A percentile compares a stretch with the other conserved stretches of the same genome.
Conservation (phyloP, 2,797 vertebrate species). For the Malurus leucopterus region DNA sequence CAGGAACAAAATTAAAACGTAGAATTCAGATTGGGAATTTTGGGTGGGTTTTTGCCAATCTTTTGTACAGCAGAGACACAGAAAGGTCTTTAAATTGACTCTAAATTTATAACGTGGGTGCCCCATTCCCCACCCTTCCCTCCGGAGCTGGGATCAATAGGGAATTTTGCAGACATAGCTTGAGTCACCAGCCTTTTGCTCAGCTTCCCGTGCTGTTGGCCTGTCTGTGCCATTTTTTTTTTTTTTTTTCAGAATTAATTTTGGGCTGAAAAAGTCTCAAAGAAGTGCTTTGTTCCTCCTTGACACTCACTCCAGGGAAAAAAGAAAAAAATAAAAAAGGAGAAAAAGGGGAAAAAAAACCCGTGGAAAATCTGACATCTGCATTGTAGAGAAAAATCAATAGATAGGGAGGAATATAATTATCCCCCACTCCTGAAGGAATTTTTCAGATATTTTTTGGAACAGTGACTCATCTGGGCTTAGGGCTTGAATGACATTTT, state of each 20-base stretch:
- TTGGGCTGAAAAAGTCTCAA: constrained; percentile 75
- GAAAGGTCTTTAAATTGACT: not conserved
- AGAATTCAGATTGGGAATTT: not conserved
- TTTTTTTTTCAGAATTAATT: constrained; percentile 66
- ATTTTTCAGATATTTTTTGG: constrained; percentile 63
- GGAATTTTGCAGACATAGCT: constrained; percentile 47
- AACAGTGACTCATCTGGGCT: constrained; percentile 67
- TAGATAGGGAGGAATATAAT: constrained; percentile 74
- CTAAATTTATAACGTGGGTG: not conserved
- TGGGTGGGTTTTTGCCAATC: not conserved
- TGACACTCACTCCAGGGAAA: constrained; percentile 65
- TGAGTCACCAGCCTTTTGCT: constrained; percentile 50
- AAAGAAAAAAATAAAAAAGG: not conserved
- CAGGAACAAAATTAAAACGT: not conserved
- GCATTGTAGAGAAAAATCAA: constrained; percentile 71
- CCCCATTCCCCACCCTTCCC: not conserved
- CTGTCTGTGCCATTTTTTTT: constrained; percentile 54
- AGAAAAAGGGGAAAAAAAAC: not conserved
- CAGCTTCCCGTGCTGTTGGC: constrained; percentile 47
- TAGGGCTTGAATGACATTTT: constrained; percentile 73
- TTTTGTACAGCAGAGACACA: not conserved
- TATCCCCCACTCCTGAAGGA: constrained; percentile 71
- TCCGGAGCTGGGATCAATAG: constrained; percentile 11
- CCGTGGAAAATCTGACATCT: constrained; percentile 77
- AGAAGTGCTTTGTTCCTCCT: constrained; percentile 74